phyloP scores from a whole-genome alignment of 2,797 vertebrate genomes.

The Sparus aurata region DNA sequence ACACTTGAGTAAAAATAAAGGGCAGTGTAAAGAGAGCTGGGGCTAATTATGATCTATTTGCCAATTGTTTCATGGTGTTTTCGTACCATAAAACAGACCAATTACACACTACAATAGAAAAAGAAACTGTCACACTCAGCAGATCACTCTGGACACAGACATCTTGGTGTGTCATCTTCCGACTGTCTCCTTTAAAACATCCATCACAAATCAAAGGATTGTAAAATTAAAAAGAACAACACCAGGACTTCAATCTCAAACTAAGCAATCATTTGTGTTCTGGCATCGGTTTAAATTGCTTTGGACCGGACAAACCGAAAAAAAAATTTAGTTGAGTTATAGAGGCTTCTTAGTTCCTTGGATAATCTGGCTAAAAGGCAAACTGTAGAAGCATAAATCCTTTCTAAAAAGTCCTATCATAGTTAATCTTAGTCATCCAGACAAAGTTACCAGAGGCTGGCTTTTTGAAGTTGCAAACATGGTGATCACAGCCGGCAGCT shows the following conservation, averaged over 20 bases:
- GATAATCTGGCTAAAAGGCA: not conserved
- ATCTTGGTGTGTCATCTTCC: not conserved
- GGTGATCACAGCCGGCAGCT: not conserved
- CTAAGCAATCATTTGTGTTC: not conserved
- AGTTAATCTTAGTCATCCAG: not conserved
- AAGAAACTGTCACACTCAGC: slow-evolving; percentile 5
- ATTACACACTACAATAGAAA: not conserved
- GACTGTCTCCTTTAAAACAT: slow-evolving; percentile 4
- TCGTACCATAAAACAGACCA: not conserved
- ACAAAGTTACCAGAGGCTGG: not conserved
- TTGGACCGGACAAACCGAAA: not conserved
- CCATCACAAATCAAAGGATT: not conserved
- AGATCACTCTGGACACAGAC: slow-evolving; percentile 6
- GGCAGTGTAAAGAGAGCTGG: not conserved
- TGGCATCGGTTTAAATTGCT: not conserved
- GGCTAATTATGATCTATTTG: not conserved
- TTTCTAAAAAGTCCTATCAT: not conserved
- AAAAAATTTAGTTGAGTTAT: not conserved
- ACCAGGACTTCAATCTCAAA: not conserved
- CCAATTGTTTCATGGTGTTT: slow-evolving; percentile 6
- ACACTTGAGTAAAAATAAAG: too few relatives aligned
- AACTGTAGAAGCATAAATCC: not conserved
- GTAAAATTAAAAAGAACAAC: not conserved
- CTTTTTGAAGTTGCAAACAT: not conserved
- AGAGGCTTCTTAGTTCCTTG: not conserved